Percentiles rank a stretch among this genome's conserved stretches.
phyloP scores from a whole-genome alignment of 2,113 vertebrate species.

The Vanacampus margaritifer region DNA sequence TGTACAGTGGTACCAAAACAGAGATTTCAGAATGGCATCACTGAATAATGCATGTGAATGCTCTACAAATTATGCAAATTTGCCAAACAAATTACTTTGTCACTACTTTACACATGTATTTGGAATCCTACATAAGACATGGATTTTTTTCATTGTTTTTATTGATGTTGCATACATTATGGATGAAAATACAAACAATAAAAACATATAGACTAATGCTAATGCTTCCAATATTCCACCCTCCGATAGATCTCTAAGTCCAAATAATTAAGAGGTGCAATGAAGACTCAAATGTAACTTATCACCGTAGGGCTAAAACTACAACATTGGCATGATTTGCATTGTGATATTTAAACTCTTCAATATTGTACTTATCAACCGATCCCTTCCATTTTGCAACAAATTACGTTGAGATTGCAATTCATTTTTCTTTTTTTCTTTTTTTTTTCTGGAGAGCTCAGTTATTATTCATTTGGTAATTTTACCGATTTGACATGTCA shows the following conservation, averaged over 20 bases:
- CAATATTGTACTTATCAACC: not conserved
- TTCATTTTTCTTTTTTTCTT: too few relatives aligned
- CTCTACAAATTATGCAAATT: not conserved
- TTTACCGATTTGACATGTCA: too few relatives aligned
- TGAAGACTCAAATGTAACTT: too few relatives aligned
- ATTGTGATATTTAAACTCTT: not conserved
- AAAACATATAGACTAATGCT: not conserved
- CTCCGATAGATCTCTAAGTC: not conserved
- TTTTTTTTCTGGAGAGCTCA: too few relatives aligned
- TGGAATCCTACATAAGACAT: slow-evolving; percentile 6
- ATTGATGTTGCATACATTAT: not conserved
- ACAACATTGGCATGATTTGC: too few relatives aligned
- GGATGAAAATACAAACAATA: too few relatives aligned
- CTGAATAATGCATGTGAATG: not conserved
- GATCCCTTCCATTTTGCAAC: not conserved
- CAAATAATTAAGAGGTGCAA: not conserved
- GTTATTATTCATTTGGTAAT: too few relatives aligned
- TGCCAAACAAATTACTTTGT: not conserved
- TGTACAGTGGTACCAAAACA: slow-evolving; percentile 14
- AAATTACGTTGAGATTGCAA: too few relatives aligned
- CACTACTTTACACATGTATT: not conserved
- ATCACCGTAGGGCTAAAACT: too few relatives aligned
- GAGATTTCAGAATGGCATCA: slow-evolving; percentile 3
- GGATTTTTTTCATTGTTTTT: not conserved
- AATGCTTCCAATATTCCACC: too few relatives aligned